Conservation (phyloP, 2,797 vertebrate species). For the Anomalospiza imberbis region DNA sequence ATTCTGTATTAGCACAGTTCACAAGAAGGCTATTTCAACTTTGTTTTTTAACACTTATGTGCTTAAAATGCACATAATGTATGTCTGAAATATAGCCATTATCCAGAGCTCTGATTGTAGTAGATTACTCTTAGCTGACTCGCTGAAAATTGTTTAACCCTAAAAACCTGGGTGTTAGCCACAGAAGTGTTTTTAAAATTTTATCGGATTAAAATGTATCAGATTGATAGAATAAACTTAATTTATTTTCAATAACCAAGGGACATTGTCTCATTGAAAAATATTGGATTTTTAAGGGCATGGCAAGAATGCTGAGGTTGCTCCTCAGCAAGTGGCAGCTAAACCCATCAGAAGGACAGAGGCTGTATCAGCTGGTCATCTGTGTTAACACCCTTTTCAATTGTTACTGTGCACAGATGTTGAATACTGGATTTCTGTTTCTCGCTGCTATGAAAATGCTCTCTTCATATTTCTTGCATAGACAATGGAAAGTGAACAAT, state of each 20-base stretch:
- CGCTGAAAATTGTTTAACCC: slow-evolving; percentile 48
- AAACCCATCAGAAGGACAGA: not conserved
- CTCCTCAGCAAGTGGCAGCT: not conserved
- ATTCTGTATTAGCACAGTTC: slow-evolving; percentile 32
- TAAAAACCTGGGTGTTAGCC: not conserved
- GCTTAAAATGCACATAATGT: slow-evolving; percentile 67
- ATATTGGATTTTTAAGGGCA: not conserved
- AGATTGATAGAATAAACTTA: not conserved
- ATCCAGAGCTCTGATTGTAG: slow-evolving; percentile 48
- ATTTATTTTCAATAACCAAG: not conserved
- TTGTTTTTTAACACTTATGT: slow-evolving; percentile 54
- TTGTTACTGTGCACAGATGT: not conserved
- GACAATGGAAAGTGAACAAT: not conserved
- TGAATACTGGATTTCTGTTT: not conserved
- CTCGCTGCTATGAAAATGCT: not conserved
- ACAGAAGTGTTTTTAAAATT: not conserved
- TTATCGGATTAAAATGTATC: not conserved
- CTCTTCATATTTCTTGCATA: not conserved
- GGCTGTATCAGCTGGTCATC: not conserved
- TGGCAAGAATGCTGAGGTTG: not conserved
- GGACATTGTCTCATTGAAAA: not conserved
- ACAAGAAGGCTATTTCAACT: slow-evolving; percentile 60
- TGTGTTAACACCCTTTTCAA: not conserved
- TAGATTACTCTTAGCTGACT: slow-evolving; percentile 59
- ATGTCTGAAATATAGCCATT: slow-evolving; percentile 65